Percentiles rank a stretch among this genome's conserved stretches.
These are phyloP conservation scores for Lapara coniferarum DNA, from an alignment of 2,888 invertebrate species.

Conservation along the genomic window DNA sequence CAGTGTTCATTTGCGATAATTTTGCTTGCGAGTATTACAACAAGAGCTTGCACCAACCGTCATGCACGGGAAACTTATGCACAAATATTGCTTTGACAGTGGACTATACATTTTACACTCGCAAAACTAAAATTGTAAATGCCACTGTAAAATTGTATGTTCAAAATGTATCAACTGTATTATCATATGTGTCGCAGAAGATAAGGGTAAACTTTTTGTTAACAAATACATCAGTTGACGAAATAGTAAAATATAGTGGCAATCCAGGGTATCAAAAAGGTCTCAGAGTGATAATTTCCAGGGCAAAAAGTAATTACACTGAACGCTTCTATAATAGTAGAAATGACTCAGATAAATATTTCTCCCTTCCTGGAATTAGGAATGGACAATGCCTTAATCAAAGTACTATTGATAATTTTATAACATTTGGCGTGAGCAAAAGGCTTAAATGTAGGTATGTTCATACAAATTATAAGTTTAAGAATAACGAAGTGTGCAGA, in stretches of 20 bases:
- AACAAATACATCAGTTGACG: conserved; percentile 55
- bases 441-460: conserved; percentile 70
- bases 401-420: conserved; percentile 55
- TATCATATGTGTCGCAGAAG: conserved; percentile 59
- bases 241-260: conserved; percentile 83
- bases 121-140: conserved; percentile 60
- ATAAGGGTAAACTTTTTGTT: conserved; percentile 63
- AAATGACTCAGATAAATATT: conserved; percentile 36
- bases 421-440: conserved; percentile 79
- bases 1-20: conserved; percentile 57
- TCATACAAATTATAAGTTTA: conserved; percentile 37
- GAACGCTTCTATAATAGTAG: conserved; percentile 59
- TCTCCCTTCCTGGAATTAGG: conserved; percentile 63
- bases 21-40: conserved; percentile 56
- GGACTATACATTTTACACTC: conserved; percentile 66
- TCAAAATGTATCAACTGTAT: conserved; percentile 47
- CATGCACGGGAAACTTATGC: conserved; percentile 62
- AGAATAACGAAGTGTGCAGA: conserved; percentile 57
- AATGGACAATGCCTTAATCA: conserved; percentile 71
- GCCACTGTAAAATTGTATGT: conserved; percentile 62
- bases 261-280: conserved; percentile 89
- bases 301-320: conserved; percentile 57
- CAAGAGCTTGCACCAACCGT: conserved; percentile 58
- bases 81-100: conserved; percentile 61
- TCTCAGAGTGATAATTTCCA: conserved; percentile 84